Percentiles rank a stretch among this genome's conserved stretches.
phyloP scores from a whole-genome alignment of 2,113 vertebrate species.

The Spea bombifrons region DNA sequence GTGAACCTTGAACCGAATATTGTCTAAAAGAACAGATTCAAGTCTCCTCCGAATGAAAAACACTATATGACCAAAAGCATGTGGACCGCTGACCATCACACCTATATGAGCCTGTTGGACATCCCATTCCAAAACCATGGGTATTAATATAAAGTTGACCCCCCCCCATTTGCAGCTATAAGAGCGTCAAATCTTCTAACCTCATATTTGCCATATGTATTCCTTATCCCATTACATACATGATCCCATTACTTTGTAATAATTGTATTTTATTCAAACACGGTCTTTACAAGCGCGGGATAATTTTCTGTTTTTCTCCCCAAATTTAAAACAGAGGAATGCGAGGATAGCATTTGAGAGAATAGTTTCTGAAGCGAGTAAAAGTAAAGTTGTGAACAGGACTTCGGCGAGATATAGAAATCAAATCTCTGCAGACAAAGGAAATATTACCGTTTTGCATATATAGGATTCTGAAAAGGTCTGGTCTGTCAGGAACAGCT shows the following conservation, averaged over 20 bases:
- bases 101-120: no score
- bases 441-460: background rate
- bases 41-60: no score
- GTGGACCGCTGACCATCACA: no score
- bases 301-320: background rate
- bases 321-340: background rate
- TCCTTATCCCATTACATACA: no score
- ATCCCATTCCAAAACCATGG: no score
- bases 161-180: no score
- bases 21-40: no score
- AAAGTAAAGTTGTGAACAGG: conserved; percentile 8
- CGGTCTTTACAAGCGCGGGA: background rate
- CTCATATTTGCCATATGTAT: no score
- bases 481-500: conserved; percentile 1
- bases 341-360: background rate
- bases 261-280: background rate
- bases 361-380: background rate
- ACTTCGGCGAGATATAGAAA: conserved; percentile 10
- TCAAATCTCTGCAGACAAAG: background rate
- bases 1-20: no score
- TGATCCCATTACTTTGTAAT: background rate
- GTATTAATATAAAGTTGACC: no score
- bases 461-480: background rate
- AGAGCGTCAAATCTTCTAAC: no score
- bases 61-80: no score